Conservation (phyloP, 2,797 vertebrate genomes). For the Gallinago nigripennis region DNA sequence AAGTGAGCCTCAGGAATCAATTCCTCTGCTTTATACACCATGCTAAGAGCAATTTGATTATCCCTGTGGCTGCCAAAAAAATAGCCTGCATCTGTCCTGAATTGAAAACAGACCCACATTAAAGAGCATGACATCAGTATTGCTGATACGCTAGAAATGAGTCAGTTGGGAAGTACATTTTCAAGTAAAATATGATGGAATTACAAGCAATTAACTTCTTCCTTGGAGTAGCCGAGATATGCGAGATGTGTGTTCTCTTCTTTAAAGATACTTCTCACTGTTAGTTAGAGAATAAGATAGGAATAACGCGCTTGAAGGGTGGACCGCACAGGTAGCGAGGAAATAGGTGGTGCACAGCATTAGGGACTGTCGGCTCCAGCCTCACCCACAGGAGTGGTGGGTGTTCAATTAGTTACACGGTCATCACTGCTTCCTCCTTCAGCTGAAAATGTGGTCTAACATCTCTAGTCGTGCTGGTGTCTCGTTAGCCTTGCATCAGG, state of each 20-base stretch:
- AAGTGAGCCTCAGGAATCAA: conserved; percentile 45
- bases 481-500: background rate
- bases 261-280: background rate
- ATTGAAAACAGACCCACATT: conserved; percentile 72
- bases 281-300: background rate
- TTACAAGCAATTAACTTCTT: conserved; percentile 34
- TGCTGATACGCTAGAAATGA: conserved; percentile 15
- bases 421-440: background rate
- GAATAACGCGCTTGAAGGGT: background rate
- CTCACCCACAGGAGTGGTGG: background rate
- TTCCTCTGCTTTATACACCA: conserved; percentile 47
- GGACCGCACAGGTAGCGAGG: background rate
- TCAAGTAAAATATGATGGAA: conserved; percentile 37
- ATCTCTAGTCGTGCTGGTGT: background rate
- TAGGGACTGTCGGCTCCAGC: background rate
- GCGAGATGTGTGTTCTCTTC: background rate
- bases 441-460: background rate
- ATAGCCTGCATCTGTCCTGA: conserved; percentile 68
- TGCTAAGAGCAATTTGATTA: conserved; percentile 67
- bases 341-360: background rate
- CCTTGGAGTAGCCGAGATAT: conserved; percentile 27
- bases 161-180: conserved; percentile 59
- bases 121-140: conserved; percentile 69
- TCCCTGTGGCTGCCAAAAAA: conserved; percentile 38
- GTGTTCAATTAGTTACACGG: background rate